A percentile compares a stretch with the other conserved stretches of the same genome.
Conservation (phyloP, 1,140 invertebrate genomes). For the Antheraea mylitta region DNA sequence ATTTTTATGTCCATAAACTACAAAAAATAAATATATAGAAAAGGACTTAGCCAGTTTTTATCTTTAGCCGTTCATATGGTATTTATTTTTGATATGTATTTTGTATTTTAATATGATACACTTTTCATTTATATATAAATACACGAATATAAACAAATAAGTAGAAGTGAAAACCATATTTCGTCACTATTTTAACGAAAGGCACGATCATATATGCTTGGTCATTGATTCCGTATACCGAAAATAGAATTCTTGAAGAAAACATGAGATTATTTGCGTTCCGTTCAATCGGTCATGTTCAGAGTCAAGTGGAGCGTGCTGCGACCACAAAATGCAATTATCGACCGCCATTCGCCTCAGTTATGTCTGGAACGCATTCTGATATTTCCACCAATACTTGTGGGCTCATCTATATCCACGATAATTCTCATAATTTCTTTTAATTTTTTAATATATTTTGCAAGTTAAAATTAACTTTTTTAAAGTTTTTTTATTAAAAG, state of each 20-base stretch:
- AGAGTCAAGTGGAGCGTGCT: constrained; percentile 55
- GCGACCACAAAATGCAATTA: constrained; percentile 76
- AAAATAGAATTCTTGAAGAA: constrained; percentile 57
- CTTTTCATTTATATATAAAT: too few relatives aligned
- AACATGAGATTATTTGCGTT: constrained; percentile 68
- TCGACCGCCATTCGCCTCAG: constrained; percentile 64
- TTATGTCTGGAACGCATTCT: constrained; percentile 63
- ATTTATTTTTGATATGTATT: too few relatives aligned
- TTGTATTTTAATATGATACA: too few relatives aligned
- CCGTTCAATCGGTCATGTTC: constrained; percentile 66
- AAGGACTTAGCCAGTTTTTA: too few relatives aligned
- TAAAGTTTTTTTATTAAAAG: too few relatives aligned
- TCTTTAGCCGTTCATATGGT: too few relatives aligned
- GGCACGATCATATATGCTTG: not conserved
- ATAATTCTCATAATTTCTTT: too few relatives aligned
- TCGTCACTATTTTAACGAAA: not conserved
- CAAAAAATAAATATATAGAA: too few relatives aligned
- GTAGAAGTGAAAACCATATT: not conserved
- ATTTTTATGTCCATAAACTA: too few relatives aligned
- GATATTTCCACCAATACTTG: constrained; percentile 34
- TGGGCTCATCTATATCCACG: too few relatives aligned
- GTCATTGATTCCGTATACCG: constrained; percentile 42
- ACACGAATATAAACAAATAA: not conserved
- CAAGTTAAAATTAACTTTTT: too few relatives aligned
- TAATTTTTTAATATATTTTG: too few relatives aligned